Evolutionary conservation across 2,888 invertebrate genomes (phyloP).

Genomic region (Melieria picta): DNA sequence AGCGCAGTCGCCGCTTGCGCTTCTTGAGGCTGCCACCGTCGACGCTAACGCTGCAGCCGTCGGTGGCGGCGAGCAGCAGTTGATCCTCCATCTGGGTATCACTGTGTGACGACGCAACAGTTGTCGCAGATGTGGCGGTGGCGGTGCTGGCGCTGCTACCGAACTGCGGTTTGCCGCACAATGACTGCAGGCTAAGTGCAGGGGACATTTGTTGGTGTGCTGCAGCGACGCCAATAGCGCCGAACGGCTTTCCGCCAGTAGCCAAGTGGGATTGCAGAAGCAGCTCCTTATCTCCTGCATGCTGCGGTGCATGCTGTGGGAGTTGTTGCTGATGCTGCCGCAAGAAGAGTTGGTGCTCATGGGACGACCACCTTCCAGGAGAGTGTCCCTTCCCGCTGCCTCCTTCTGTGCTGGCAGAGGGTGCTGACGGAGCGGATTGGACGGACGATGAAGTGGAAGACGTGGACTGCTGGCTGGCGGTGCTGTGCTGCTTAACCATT

Average conservation of each 20-base stretch:
- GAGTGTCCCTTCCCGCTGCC: slow-evolving; percentile 40
- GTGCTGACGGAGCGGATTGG: slow-evolving; percentile 49
- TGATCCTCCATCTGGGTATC: slow-evolving; percentile 44
- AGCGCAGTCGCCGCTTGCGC: slow-evolving; percentile 48
- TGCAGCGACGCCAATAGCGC: slow-evolving; percentile 6
- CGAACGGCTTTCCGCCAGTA: slow-evolving; percentile 26
- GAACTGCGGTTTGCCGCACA: slow-evolving; percentile 30
- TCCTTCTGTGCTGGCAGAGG: slow-evolving; percentile 39
- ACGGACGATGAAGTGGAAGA: slow-evolving; percentile 55
- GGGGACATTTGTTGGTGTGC: slow-evolving; percentile 35
- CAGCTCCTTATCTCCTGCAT: slow-evolving; percentile 25
- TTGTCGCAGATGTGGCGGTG: slow-evolving; percentile 47
- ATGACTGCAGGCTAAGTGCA: slow-evolving; percentile 39
- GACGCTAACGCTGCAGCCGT: slow-evolving; percentile 29
- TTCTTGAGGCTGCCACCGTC: slow-evolving; percentile 44
- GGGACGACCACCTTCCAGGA: slow-evolving; percentile 42
- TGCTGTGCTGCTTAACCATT: slow-evolving; percentile 53
- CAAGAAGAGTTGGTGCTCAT: slow-evolving; percentile 43
- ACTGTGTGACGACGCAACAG: slow-evolving; percentile 45
- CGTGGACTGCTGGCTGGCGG: slow-evolving; percentile 55
- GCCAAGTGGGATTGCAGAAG: slow-evolving; percentile 28
- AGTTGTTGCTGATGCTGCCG: slow-evolving; percentile 35
- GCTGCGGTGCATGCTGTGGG: slow-evolving; percentile 14
- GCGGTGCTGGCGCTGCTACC: slow-evolving; percentile 27
- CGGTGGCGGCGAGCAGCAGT: slow-evolving; percentile 26